A percentile compares a stretch with the other conserved stretches of the same genome.
Conservation (phyloP, 2,888 invertebrate species). For the Epirrita christyi region DNA sequence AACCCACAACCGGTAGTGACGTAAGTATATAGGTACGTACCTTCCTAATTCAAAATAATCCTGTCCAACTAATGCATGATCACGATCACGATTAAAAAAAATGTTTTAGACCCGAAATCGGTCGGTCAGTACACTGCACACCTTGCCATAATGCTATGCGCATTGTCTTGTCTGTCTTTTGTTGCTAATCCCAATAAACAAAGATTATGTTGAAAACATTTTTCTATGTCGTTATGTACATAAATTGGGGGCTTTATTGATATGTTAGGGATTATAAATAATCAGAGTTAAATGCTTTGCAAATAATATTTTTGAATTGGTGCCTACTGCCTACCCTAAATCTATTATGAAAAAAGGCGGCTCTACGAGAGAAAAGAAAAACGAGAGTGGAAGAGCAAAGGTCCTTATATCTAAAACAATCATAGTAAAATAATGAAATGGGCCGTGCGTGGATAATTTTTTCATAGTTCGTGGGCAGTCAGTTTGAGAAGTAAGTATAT, state of each 20-base stretch:
- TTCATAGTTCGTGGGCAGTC: too few species aligned
- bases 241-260: constrained; percentile 57
- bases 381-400: too few species aligned
- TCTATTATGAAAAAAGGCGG: too few species aligned
- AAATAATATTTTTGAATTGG: constrained; percentile 48
- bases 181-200: constrained; percentile 60
- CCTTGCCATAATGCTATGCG: constrained; percentile 54
- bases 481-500: too few species aligned
- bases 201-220: constrained; percentile 59
- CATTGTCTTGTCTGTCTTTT: constrained; percentile 36
- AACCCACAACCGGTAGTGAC: constrained; percentile 18
- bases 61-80: constrained; percentile 55
- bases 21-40: too few species aligned
- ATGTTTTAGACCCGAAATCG: constrained; percentile 37
- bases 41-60: too few species aligned
- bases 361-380: too few species aligned
- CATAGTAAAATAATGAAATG: too few species aligned
- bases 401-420: too few species aligned
- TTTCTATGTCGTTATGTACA: constrained; percentile 37
- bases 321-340: too few species aligned
- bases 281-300: constrained; percentile 51
- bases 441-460: too few species aligned
- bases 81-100: constrained; percentile 56
- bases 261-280: constrained; percentile 56
- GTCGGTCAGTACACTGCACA: constrained; percentile 57